phyloP scores from a whole-genome alignment of 2,888 invertebrate genomes.

The Aplocera efformata region DNA sequence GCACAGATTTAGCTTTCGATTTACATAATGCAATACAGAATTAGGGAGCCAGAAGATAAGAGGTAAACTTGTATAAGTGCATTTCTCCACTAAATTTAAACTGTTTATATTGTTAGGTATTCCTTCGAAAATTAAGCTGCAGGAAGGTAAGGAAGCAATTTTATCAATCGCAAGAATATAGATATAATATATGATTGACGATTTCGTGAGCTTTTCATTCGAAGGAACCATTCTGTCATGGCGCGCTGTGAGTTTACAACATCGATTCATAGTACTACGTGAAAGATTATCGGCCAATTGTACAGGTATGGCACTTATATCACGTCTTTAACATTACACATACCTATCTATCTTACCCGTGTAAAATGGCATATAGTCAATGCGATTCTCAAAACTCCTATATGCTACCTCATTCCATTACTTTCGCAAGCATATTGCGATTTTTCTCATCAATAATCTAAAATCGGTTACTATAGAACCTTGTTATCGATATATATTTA shows the following conservation, averaged over 20 bases:
- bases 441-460: no score
- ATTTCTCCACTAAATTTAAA: conserved; percentile 5
- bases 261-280: conserved; percentile 33
- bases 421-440: no score
- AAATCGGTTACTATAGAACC: no score
- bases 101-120: conserved; percentile 3
- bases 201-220: background rate
- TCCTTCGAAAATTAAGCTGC: conserved; percentile 15
- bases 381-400: conserved; percentile 14
- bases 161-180: background rate
- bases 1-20: no score
- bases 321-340: conserved; percentile 54
- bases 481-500: no score
- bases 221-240: conserved; percentile 48
- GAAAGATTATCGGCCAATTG: conserved; percentile 48
- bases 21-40: no score
- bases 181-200: background rate
- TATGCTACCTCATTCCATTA: no score
- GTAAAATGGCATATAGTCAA: conserved; percentile 49
- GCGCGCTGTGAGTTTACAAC: conserved; percentile 41
- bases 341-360: conserved; percentile 58
- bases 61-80: conserved; percentile 9
- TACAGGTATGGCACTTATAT: conserved; percentile 65
- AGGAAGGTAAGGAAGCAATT: background rate
- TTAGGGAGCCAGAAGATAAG: no score